phyloP scores from a whole-genome alignment of 2,888 invertebrate genomes.

The Apodemia hepburni region DNA sequence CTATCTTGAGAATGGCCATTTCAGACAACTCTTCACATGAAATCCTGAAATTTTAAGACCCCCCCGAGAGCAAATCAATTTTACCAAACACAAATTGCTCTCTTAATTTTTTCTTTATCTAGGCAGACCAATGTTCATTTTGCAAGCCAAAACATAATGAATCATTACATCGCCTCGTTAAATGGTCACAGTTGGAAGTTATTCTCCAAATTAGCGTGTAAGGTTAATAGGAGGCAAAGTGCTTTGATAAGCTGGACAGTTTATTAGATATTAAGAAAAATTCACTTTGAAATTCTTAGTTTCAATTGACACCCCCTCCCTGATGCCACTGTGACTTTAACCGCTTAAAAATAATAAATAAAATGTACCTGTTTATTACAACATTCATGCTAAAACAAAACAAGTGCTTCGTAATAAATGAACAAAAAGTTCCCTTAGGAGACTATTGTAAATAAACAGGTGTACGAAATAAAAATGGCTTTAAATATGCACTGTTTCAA shows the following conservation, averaged over 20 bases:
- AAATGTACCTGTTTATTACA: slow-evolving; percentile 34
- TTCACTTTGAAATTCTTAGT: slow-evolving; percentile 43
- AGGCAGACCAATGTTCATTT: slow-evolving; percentile 56
- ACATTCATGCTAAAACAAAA: slow-evolving; percentile 26
- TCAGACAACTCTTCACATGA: slow-evolving; percentile 70
- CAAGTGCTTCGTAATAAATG: slow-evolving; percentile 21
- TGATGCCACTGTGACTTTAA: slow-evolving; percentile 40
- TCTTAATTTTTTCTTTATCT: slow-evolving; percentile 51
- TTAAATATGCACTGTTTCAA: slow-evolving; percentile 58
- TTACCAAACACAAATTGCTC: slow-evolving; percentile 49
- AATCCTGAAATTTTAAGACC: slow-evolving; percentile 52
- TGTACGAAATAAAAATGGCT: slow-evolving; percentile 45
- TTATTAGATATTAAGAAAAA: slow-evolving; percentile 32
- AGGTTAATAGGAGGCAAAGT: slow-evolving; percentile 18
- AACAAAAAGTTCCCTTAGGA: slow-evolving; percentile 12
- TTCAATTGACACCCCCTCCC: slow-evolving; percentile 36
- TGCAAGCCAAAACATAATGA: slow-evolving; percentile 64
- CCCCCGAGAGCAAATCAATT: slow-evolving; percentile 60
- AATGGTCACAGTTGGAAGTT: slow-evolving; percentile 52
- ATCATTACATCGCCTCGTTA: slow-evolving; percentile 56
- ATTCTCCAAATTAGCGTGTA: slow-evolving; percentile 14
- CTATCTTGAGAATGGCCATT: slow-evolving; percentile 41
- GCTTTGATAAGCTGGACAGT: slow-evolving; percentile 13
- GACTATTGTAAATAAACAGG: slow-evolving; percentile 17
- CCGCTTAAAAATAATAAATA: slow-evolving; percentile 44